Base-by-base conservation (phyloP, 1,140 invertebrate species). In the Acromyrmex echinatior region DNA sequence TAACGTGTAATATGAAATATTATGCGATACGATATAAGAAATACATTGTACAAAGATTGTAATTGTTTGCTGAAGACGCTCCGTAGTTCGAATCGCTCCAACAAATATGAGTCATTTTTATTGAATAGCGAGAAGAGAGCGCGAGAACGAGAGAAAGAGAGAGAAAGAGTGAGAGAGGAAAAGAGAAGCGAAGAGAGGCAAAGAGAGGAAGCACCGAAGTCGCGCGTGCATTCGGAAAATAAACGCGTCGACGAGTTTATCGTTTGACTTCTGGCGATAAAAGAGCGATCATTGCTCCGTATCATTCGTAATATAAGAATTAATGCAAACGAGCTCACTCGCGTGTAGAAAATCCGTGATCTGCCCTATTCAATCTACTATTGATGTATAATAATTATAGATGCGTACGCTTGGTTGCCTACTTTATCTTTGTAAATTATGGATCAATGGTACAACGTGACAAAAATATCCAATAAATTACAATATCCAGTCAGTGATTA, bases 231-330 rank as follows among this genome's bases (percentile, higher is more conserved):
- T 90, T 90, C 79, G 81, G 71, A 88, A 80, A 90, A 91, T 88
- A 90, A 91, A 88, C 86, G 77, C 77, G 63, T 78, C 70, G 80
- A 63, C 86, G 90, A 80, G 90, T 91, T 91, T 91, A 91, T 91
- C 90, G 89, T 90, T 89, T 91, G 89, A 90, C 90, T 91, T 71
- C 86, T 79, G 80, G 66, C 68, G 88, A 90, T 90, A 90, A 91
- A 86, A 87, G 63, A 90, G 86, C 86, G 86, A 90, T 63, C 86
- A 82, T 86, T 74, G 89, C 88, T 90, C 76, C 88, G 88, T 90
- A 90, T 90, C 88, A 76, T 70, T 87, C 49, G 16, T 39, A 90
- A 87, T 81, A 74, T 87, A 90, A 80, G 88, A 89, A 85, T 87
- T 86, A 80, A 87, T 81, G 78, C 51, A 28, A 71, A 45, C 39